phyloP scores from a whole-genome alignment of 2,113 vertebrate species.

The Monopterus albus region DNA sequence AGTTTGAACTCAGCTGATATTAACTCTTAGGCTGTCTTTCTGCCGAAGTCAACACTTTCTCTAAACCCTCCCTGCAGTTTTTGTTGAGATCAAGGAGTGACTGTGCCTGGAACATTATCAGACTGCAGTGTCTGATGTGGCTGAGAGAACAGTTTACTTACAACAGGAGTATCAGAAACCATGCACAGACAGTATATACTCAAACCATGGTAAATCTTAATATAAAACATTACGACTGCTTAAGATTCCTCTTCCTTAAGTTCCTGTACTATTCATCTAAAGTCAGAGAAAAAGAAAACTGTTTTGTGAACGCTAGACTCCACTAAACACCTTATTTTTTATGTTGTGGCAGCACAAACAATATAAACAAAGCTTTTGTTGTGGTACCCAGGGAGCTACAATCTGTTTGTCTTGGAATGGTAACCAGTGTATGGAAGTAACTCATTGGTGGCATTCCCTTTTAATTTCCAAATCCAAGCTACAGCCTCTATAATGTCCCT shows the following conservation, averaged over 20 bases:
- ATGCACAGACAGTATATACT: neutral
- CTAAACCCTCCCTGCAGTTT: neutral
- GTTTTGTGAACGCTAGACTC: no score
- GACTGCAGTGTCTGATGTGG: neutral
- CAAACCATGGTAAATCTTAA: neutral
- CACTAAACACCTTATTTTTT: no score
- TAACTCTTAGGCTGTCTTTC: constrained; percentile 28
- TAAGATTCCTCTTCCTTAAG: neutral
- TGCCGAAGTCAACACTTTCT: constrained; percentile 14
- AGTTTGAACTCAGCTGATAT: constrained; percentile 27
- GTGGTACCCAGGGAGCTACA: constrained; percentile 26
- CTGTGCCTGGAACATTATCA: neutral
- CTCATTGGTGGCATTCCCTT: no score
- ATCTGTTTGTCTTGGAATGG: neutral
- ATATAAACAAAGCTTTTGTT: constrained; percentile 24
- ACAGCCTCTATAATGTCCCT: no score
- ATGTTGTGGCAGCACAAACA: no score
- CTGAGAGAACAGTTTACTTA: constrained; percentile 19
- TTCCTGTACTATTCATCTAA: neutral
- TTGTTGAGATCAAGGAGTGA: constrained; percentile 42
- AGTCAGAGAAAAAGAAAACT: constrained; percentile 11
- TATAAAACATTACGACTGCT: neutral
- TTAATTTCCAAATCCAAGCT: no score
- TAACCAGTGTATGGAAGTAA: neutral
- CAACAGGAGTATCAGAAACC: neutral